A percentile compares a stretch with the other conserved stretches of the same genome.
These are phyloP conservation scores for Parotia lawesii DNA, from an alignment of 2,113 vertebrate genomes.

Conservation along the genomic window DNA sequence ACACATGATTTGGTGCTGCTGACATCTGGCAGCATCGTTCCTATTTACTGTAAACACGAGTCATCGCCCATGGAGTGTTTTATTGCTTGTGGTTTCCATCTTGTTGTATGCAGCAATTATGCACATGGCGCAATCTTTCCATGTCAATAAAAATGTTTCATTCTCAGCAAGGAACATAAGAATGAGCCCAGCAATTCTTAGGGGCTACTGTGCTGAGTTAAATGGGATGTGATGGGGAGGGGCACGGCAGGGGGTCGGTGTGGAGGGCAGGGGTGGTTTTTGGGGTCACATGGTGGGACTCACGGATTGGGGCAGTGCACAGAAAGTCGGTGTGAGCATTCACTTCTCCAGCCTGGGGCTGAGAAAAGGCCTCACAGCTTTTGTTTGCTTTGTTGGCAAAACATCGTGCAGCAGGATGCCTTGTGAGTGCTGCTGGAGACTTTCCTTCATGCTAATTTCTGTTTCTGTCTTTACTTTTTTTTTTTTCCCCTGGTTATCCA, in stretches of 20 bases:
- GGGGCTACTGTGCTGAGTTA: conserved; percentile 48
- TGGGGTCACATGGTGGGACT: not conserved
- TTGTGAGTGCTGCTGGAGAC: conserved; percentile 1
- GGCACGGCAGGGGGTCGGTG: fast-evolving
- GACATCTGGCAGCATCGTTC: conserved; percentile 59
- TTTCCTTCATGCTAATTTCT: not conserved
- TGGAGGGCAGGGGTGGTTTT: not conserved
- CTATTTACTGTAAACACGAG: conserved; percentile 66
- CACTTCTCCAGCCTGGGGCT: not conserved
- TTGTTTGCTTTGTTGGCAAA: conserved; percentile 27
- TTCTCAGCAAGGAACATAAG: conserved; percentile 42
- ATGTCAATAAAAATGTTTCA: conserved; percentile 60
- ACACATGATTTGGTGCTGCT: conserved; percentile 56
- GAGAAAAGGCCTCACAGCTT: conserved; percentile 1
- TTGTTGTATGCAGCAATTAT: conserved; percentile 60
- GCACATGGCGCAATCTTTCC: conserved; percentile 58
- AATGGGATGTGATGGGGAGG: not conserved
- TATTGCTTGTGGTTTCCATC: conserved; percentile 66
- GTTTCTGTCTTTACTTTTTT: not conserved
- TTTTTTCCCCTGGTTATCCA: not conserved
- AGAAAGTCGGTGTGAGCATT: fast-evolving
- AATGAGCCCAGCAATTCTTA: conserved; percentile 23
- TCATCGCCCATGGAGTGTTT: conserved; percentile 57
- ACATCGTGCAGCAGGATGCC: not conserved
- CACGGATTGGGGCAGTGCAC: fast-evolving